Evolutionary conservation across 2,797 vertebrate species (phyloP).

Genomic region (Artibeus lituratus): DNA sequence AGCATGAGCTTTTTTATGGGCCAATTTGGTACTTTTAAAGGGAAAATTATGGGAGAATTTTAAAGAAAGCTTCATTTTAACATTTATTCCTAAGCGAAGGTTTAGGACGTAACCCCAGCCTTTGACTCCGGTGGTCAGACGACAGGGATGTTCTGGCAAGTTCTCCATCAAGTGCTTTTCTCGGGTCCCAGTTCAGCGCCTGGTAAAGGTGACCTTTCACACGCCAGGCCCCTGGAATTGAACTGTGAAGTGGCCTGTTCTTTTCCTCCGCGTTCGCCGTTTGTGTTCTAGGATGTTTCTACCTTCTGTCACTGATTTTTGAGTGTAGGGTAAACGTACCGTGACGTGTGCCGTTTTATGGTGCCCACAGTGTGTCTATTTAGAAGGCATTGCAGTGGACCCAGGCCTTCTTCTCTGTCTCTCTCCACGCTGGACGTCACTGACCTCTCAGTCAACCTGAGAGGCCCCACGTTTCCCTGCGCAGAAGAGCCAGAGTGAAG

Average conservation of each 20-base stretch:
- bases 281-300: neutral
- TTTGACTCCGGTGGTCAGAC: neutral
- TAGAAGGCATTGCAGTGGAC: neutral
- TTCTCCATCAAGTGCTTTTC: neutral
- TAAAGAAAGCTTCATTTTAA: slow-evolving; percentile 50
- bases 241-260: neutral
- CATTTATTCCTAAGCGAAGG: slow-evolving; percentile 56
- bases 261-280: neutral
- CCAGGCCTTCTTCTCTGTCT: neutral
- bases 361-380: neutral
- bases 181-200: neutral
- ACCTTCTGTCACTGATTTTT: neutral
- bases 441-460: neutral
- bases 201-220: slow-evolving; percentile 52
- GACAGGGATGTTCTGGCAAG: slow-evolving; percentile 23
- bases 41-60: slow-evolving; percentile 44
- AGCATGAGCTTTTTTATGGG: slow-evolving; percentile 26
- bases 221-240: neutral
- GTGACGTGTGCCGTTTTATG: neutral
- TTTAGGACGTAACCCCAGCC: neutral
- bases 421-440: rapidly evolving
- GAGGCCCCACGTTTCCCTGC: neutral
- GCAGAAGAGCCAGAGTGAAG: neutral
- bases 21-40: slow-evolving; percentile 46
- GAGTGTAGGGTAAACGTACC: neutral